phyloP scores from a whole-genome alignment of 1,140 invertebrate species.

The Drosophila subobscura region DNA sequence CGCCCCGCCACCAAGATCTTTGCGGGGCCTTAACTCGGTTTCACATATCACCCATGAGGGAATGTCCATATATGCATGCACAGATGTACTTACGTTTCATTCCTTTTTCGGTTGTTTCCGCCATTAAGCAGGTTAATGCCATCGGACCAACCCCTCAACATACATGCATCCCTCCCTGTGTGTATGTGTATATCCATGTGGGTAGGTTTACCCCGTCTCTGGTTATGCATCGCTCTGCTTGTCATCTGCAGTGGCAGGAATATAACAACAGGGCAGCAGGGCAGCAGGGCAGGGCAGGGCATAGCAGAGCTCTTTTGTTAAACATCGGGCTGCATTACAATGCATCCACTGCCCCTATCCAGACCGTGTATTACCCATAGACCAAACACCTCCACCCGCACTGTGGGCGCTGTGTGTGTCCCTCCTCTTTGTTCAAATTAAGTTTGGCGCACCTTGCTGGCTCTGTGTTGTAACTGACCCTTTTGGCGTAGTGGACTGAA shows the following conservation, averaged over 20 bases:
- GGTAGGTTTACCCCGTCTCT: too few relatives aligned
- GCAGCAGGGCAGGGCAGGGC: too few relatives aligned
- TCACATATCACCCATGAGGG: slow-evolving; percentile 21
- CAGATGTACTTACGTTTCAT: neutral
- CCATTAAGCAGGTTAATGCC: slow-evolving; percentile 37
- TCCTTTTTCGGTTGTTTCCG: neutral
- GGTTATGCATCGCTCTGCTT: slow-evolving; percentile 19
- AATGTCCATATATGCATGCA: slow-evolving; percentile 26
- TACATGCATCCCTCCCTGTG: neutral
- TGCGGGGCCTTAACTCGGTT: slow-evolving; percentile 18
- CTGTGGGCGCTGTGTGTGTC: neutral
- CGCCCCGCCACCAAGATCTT: slow-evolving; percentile 14
- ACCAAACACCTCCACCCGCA: neutral
- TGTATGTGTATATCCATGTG: too few relatives aligned
- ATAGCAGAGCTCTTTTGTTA: slow-evolving; percentile 14
- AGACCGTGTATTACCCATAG: too few relatives aligned
- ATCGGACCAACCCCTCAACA: slow-evolving; percentile 17
- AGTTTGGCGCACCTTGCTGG: slow-evolving; percentile 26
- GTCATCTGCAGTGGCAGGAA: slow-evolving; percentile 29
- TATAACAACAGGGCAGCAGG: slow-evolving; percentile 10
- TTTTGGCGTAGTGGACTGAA: neutral
- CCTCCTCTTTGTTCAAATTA: slow-evolving; percentile 15
- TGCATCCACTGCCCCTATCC: slow-evolving; percentile 17
- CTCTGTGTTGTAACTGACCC: slow-evolving; percentile 32
- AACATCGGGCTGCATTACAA: slow-evolving; percentile 31